Percentiles rank a stretch among this genome's conserved stretches.
Conservation (phyloP, 2,888 invertebrate species). For the Auanema sp. region DNA sequence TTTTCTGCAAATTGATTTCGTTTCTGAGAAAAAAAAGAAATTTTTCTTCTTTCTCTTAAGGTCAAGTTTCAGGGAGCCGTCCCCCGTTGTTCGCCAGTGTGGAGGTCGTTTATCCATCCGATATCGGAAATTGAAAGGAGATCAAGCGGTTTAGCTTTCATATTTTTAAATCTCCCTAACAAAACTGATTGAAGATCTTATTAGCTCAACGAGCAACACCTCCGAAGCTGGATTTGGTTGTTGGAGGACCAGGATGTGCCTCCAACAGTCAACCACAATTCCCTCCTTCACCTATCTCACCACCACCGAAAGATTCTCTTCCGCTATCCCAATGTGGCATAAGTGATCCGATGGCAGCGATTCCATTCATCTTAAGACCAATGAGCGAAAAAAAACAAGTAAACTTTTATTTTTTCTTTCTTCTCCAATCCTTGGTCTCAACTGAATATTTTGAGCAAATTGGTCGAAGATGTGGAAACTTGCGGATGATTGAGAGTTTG, state of each 20-base stretch:
- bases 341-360: too few species aligned
- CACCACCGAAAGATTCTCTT: too few species aligned
- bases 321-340: too few species aligned
- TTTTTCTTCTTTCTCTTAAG: too few species aligned
- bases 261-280: conserved; percentile 3
- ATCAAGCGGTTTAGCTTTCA: neutral
- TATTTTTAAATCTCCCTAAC: neutral
- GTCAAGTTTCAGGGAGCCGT: neutral
- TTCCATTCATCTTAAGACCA: too few species aligned
- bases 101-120: conserved; percentile 19
- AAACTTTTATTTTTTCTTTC: too few species aligned
- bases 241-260: conserved; percentile 19
- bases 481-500: conserved; percentile 15
- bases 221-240: conserved; percentile 17
- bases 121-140: neutral
- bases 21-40: too few species aligned
- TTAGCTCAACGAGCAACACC: conserved; percentile 6
- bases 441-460: conserved; percentile 3
- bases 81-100: conserved; percentile 13
- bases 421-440: too few species aligned
- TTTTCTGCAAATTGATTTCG: too few species aligned
- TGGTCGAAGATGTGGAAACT: conserved; percentile 16
- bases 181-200: neutral
- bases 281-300: conserved; percentile 17
- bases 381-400: too few species aligned